Evolutionary conservation across 2,113 vertebrate genomes (phyloP).

Genomic region (Peromyscus maniculatus): DNA sequence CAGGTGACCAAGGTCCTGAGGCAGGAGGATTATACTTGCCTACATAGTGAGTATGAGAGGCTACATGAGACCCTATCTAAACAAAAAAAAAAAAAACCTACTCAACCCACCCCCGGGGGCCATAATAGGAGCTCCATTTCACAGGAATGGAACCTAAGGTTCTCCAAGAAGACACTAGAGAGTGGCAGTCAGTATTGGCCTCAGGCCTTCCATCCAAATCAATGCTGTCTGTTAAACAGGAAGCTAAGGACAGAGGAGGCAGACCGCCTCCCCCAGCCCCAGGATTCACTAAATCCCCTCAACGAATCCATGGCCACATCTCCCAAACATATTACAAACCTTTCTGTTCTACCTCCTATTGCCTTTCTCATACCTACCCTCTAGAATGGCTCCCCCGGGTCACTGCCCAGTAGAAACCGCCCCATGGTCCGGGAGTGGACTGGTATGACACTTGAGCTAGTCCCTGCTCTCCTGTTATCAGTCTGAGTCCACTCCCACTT

Average conservation of each 20-base stretch:
- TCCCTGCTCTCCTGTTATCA: not conserved
- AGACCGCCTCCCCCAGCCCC: not conserved
- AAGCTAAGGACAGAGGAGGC: not conserved
- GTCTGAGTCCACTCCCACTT: not conserved
- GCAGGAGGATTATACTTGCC: not conserved
- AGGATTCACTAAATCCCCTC: not conserved
- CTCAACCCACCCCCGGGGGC: not conserved
- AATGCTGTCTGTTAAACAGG: not conserved
- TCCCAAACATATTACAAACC: not conserved
- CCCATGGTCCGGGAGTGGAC: not conserved
- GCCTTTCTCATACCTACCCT: not conserved
- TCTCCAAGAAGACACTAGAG: not conserved
- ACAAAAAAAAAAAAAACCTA: not conserved
- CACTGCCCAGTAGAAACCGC: not conserved
- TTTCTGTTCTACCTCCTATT: not conserved
- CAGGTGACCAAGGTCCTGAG: not conserved
- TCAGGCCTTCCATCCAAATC: not conserved
- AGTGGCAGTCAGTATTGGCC: not conserved
- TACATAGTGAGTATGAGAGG: not conserved
- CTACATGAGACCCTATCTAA: not conserved
- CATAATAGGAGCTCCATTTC: not conserved
- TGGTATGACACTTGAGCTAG: not conserved
- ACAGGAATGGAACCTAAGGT: not conserved
- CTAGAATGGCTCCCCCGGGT: not conserved
- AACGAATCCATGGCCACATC: not conserved